A percentile compares a stretch with the other conserved stretches of the same genome.
Conservation (phyloP, 2,888 invertebrate species). For the Crossocerus cetratus region DNA sequence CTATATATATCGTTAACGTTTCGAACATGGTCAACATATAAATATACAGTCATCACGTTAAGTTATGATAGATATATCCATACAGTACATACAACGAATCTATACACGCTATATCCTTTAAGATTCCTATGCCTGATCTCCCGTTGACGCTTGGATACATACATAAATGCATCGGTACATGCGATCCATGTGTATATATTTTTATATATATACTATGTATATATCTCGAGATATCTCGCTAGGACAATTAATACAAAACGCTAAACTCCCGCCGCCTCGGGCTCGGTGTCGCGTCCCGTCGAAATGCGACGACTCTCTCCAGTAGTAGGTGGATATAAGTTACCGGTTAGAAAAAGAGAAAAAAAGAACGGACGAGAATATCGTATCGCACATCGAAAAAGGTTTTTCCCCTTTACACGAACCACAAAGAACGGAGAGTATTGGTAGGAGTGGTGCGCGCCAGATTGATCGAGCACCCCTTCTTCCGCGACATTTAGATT, state of each 20-base stretch:
- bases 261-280: slow-evolving; percentile 17
- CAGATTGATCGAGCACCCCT: slow-evolving; percentile 9
- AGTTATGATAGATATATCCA: slow-evolving; percentile 54
- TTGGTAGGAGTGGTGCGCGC: slow-evolving; percentile 26
- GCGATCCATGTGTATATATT: slow-evolving; percentile 52
- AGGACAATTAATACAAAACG: slow-evolving; percentile 67
- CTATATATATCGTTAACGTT: slow-evolving; percentile 66
- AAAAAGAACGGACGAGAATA: slow-evolving; percentile 38
- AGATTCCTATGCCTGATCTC: slow-evolving; percentile 32
- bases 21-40: slow-evolving; percentile 72
- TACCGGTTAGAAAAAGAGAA: slow-evolving; percentile 45
- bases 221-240: slow-evolving; percentile 48
- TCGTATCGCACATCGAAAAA: slow-evolving; percentile 50
- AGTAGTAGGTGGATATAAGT: slow-evolving; percentile 30
- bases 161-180: slow-evolving; percentile 49
- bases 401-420: slow-evolving; percentile 36
- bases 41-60: slow-evolving; percentile 73
- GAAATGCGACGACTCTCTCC: slow-evolving; percentile 9
- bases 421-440: slow-evolving; percentile 49
- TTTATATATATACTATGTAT: slow-evolving; percentile 41
- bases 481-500: slow-evolving; percentile 37
- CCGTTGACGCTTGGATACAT: slow-evolving; percentile 54
- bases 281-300: slow-evolving; percentile 12
- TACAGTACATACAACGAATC: slow-evolving; percentile 61
- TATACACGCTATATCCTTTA: slow-evolving; percentile 56